A percentile compares a stretch with the other conserved stretches of the same genome.
These are phyloP conservation scores for Polietes domitor DNA, from an alignment of 2,888 invertebrate species.

Conservation along the genomic window DNA sequence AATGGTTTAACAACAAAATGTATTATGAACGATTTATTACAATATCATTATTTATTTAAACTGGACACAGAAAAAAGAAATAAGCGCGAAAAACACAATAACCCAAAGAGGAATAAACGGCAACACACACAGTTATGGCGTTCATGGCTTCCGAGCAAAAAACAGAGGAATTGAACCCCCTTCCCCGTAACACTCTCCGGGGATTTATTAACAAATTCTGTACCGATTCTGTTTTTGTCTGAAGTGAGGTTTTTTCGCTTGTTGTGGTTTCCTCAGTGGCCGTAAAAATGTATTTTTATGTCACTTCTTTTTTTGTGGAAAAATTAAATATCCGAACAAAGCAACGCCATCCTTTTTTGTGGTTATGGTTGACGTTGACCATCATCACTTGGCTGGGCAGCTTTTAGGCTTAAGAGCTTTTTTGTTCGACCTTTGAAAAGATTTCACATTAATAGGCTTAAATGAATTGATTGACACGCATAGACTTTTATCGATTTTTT, in stretches of 20 bases:
- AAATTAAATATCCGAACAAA: background rate
- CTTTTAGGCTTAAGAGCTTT: constrained; percentile 35
- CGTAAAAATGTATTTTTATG: constrained; percentile 11
- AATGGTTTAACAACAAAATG: background rate
- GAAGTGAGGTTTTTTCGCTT: constrained; percentile 2
- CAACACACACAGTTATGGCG: background rate
- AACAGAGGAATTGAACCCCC: background rate
- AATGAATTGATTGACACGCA: background rate
- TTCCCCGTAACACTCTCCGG: background rate
- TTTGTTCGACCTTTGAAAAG: constrained; percentile 6
- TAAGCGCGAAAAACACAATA: background rate
- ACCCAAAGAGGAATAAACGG: background rate
- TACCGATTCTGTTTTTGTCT: background rate
- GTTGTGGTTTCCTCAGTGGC: background rate
- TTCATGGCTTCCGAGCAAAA: background rate
- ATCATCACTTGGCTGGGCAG: background rate
- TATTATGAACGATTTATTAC: constrained; percentile 33
- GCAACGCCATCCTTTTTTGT: background rate
- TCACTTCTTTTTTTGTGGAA: background rate
- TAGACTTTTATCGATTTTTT: background rate
- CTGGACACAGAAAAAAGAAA: background rate
- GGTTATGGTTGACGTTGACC: constrained; percentile 8
- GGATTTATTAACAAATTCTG: constrained; percentile 6
- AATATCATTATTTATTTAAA: constrained; percentile 40
- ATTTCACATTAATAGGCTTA: constrained; percentile 10